Evolutionary conservation across 1,140 invertebrate species (phyloP), one percentile per base, ranked within the genome.

Genomic region (Kradibia gibbosae): DNA sequence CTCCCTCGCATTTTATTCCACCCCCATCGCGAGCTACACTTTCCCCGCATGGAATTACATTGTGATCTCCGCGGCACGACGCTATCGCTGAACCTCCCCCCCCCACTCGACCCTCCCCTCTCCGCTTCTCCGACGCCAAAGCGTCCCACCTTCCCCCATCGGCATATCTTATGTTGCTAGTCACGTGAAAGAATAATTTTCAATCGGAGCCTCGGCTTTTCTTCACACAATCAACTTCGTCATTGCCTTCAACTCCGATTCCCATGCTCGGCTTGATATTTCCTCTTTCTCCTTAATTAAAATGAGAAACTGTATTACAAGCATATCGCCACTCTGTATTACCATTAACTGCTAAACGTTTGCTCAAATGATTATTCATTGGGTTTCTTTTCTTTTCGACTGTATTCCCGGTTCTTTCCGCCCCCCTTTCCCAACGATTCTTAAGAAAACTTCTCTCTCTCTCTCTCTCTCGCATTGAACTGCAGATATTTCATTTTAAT

Each of bases 111-210:
- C 34, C 36, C 34, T 34, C 28, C 10, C 8, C 36, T 17, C 11
- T 57, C 22, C 45, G 45, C 17, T 17, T 17, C 17, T 10, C 45
- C 45, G 45, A 48, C 8, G 17, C 45, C 45, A 48, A 48, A 17
- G 45, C 45, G 17, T 17, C 45, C 45, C 7, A 53, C 5, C 15
- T 20, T 53, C 50, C 3, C 50, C 17, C 17, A 13, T 10, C 17
- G 3, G 17, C 57, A 45, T 57, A 78, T 78, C 57, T 82, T 82
- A 55, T 25, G 22, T 78, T 82, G 78, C 77, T 55, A 79, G 77
- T 74, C 81, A 79, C 81, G 76, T 79, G 76, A 75, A 79, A 82
- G 48, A 70, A 75, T 79, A 82, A 82, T 82, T 82, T 79, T 82
- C 81, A 82, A 82, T 82, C 81, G 71, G 65, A 70, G 42, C 74